Evolutionary conservation across 1,140 invertebrate genomes (phyloP).

Genomic region (Hylyphantes graminicola): DNA sequence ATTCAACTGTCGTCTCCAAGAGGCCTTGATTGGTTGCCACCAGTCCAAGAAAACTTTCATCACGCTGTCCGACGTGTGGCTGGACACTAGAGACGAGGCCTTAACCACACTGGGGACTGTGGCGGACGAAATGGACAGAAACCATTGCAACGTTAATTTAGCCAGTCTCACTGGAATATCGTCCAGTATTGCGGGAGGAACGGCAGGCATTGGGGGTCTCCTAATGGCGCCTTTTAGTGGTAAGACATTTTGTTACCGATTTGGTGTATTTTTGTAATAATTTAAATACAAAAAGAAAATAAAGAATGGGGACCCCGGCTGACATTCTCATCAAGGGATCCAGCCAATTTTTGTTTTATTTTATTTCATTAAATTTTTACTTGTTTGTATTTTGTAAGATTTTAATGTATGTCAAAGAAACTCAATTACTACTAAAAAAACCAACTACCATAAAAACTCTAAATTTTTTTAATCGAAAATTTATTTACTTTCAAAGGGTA

Average conservation of each 20-base stretch:
- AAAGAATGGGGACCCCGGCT: too few species aligned
- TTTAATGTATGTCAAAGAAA: too few species aligned
- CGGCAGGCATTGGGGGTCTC: slow-evolving; percentile 46
- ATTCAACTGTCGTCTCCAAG: slow-evolving; percentile 37
- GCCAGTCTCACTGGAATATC: slow-evolving; percentile 41
- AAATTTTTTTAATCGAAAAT: too few species aligned
- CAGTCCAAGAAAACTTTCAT: slow-evolving; percentile 52
- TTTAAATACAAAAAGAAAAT: too few species aligned
- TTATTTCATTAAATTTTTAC: too few species aligned
- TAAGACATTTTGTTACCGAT: background rate
- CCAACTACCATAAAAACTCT: too few species aligned
- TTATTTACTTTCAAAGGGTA: too few species aligned
- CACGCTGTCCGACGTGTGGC: slow-evolving; percentile 42
- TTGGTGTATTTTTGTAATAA: too few species aligned
- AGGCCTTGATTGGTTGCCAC: slow-evolving; percentile 22
- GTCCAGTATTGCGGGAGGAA: slow-evolving; percentile 46
- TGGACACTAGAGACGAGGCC: slow-evolving; percentile 4
- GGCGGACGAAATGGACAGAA: slow-evolving; percentile 40
- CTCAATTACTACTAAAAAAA: too few species aligned
- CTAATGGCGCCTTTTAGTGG: slow-evolving; percentile 48
- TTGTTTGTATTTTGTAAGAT: too few species aligned
- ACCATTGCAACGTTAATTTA: slow-evolving; percentile 54
- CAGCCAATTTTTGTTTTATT: too few species aligned
- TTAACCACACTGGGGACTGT: background rate
- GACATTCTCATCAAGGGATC: too few species aligned